phyloP scores from a whole-genome alignment of 2,888 invertebrate genomes.

The Vesta saturnalis region DNA sequence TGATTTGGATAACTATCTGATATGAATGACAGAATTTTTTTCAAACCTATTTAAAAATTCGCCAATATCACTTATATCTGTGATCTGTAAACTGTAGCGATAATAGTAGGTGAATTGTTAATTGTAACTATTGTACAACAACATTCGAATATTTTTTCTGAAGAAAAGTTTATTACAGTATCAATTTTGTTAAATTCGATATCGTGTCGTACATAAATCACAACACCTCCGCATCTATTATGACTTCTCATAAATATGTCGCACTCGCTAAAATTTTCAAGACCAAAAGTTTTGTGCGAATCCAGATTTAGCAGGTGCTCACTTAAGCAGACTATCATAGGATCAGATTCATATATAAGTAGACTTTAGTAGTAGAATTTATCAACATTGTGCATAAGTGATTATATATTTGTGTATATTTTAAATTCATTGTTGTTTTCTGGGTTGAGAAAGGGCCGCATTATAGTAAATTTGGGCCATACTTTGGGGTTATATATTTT shows the following conservation, averaged over 20 bases:
- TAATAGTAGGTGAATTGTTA: neutral
- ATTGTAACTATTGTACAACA: too few species aligned
- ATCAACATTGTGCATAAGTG: neutral
- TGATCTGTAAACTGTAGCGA: neutral
- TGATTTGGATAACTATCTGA: too few species aligned
- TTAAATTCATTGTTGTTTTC: neutral
- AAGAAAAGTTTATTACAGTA: neutral
- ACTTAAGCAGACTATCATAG: neutral
- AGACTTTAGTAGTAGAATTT: neutral
- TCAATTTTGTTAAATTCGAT: too few species aligned
- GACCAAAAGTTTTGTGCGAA: neutral
- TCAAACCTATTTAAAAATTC: too few species aligned
- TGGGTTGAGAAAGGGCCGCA: neutral
- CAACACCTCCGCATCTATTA: too few species aligned
- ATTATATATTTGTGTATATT: neutral
- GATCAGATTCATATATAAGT: neutral
- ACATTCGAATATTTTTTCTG: neutral
- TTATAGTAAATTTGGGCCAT: too few species aligned
- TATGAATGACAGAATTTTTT: too few species aligned
- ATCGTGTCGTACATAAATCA: too few species aligned
- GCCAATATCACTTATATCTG: too few species aligned
- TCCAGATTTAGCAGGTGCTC: neutral
- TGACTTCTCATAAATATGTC: too few species aligned
- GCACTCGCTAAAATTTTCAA: too few species aligned
- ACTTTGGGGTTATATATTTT: too few species aligned